Evolutionary conservation across 2,888 invertebrate genomes (phyloP), one percentile per base, ranked within the genome.

Genomic region (Busseola fusca): DNA sequence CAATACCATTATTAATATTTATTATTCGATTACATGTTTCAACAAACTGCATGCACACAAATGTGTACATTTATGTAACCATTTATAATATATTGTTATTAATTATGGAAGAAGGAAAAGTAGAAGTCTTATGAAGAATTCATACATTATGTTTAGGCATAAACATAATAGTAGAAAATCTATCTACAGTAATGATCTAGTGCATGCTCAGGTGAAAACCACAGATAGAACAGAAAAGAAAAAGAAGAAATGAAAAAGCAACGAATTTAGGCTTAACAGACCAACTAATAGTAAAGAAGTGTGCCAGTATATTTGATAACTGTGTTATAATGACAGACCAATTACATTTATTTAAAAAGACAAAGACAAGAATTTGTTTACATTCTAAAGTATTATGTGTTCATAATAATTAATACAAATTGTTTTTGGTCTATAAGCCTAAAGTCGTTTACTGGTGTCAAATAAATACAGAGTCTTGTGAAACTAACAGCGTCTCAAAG

Each of bases 1-100:
- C 89, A 93, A 92, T 83, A 88, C 83, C 80, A 90, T 91, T 92
- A 91, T 88, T 87, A 72, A 84, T 84, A 57, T 78, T 67, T 69
- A 78, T 74, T 69, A 74, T 62, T 78, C 16, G 48, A 76, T 76
- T 76, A 76, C 42, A 67, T 63, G 70, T 71, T 72, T 62, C 5
- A 81, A 69, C 59, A 75, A 74, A 72, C 60, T 75, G 48, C 75
- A 77, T 76, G 68, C 65, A 48, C 45, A 72, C 54, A 62, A 45
- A 70, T 10, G 45, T 63, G 34, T 67, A 54, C 37, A 30, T 48
- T 57, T n/a, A 65, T 68, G 48, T 66, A 66, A 59, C 65, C 48
- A 52, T 58, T 67, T 69, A 59, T 64, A 48, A 59, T 64, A 48
- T 30, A 40, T 45, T 69, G 10, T 50, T 40, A 40, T 54, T 50